Conservation (phyloP, 1,140 invertebrate species). For the Physella acuta region DNA sequence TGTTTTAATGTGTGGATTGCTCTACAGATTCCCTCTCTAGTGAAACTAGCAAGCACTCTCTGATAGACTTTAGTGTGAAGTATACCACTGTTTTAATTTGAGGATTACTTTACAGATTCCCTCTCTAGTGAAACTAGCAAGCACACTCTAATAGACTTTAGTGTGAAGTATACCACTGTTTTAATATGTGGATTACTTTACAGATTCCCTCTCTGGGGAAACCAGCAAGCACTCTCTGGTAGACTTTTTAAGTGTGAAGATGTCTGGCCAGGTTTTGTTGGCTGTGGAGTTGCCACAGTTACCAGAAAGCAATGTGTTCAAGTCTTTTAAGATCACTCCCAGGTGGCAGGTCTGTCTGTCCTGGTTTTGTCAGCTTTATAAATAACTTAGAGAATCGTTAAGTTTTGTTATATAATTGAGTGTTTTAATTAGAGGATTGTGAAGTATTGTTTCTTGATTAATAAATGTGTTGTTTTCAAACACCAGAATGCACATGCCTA, state of each 20-base stretch:
- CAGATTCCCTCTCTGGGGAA: not conserved
- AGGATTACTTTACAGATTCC: too few relatives aligned
- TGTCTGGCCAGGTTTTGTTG: conserved; percentile 69
- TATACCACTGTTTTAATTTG: too few relatives aligned
- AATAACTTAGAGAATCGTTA: not conserved
- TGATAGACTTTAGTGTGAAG: too few relatives aligned
- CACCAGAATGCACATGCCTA: conserved; percentile 15
- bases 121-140: too few relatives aligned
- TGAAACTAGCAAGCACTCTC: too few relatives aligned
- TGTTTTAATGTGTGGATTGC: too few relatives aligned
- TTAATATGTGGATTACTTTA: not conserved
- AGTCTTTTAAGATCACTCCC: conserved; percentile 63
- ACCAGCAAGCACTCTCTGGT: not conserved
- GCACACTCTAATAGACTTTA: too few relatives aligned
- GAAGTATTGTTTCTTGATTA: too few relatives aligned
- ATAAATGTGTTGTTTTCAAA: too few relatives aligned
- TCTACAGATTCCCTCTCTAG: too few relatives aligned
- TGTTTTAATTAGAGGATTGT: not conserved
- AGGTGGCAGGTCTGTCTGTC: conserved; percentile 33
- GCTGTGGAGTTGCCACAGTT: conserved; percentile 65
- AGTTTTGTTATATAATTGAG: not conserved
- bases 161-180: too few relatives aligned
- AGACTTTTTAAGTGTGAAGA: conserved; percentile 66
- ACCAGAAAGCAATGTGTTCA: conserved; percentile 26
- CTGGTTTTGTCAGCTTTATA: not conserved